Evolutionary conservation across 2,797 vertebrate genomes (phyloP), one percentile per base, ranked within the genome.

Genomic region (Acomys russatus): DNA sequence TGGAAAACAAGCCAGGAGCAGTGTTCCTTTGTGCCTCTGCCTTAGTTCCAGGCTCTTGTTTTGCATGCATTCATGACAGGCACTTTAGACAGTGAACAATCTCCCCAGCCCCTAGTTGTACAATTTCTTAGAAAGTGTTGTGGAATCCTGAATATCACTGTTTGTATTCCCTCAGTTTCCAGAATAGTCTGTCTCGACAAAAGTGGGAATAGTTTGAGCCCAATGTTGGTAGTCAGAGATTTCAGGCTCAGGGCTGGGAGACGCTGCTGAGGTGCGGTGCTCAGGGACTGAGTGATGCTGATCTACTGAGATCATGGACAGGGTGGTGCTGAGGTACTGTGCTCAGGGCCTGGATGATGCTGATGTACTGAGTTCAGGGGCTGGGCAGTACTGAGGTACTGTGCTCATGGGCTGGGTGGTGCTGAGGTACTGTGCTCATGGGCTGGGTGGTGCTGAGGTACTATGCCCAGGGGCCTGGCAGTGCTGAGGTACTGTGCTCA

Each of bases 141-240:
- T 64, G 49, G 59, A 64, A 5, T n/a, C 61, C 1, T 35, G 9
- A 8, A 12, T 11, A 9, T 38, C 51, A 28, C 10, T 63, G 1
- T 79, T 9, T 23, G 23, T 28, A 4, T 6, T 22, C 0, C 0
- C 1, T 78, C 9, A 66, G 28, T 35, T 10, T 15, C n/a, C 4
- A 1, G n/a, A 59, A 12, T 8, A 22, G 61, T 2, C 0, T 25
- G 35, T 59, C 20, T 1, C 10, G 44, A 8, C 23, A 2, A 54
- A 9, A 80, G 35, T 9, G 54, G 22, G 20, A 54, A 20, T 1
- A 8, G 35, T 33, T 49, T 35, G 0, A 18, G 38, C 23, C 15
- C 33, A 68, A 12, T 38, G n/a, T 18, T 18, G 30, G 33, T 7
- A 14, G 35, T 14, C 35, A 8, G 3, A 38, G 23, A 20, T 11